These are phyloP conservation scores for Nezara viridula DNA, from an alignment of 2,888 invertebrate species.

Conservation along the genomic window DNA sequence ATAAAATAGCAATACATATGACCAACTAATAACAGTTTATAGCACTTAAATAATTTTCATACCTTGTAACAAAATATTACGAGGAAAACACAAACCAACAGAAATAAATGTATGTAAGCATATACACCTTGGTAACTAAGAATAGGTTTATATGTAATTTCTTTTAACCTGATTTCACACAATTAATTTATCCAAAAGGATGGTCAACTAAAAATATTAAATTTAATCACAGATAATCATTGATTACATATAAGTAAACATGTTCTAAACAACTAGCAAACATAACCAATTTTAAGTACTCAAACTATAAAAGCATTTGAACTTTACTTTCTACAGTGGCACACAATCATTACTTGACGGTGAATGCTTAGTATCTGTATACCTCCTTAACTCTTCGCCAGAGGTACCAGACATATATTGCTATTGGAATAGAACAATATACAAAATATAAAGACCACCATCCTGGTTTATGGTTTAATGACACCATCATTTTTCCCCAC, in stretches of 20 bases:
- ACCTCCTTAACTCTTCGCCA: constrained; percentile 79
- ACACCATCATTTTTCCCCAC: constrained; percentile 81
- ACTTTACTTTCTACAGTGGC: background rate
- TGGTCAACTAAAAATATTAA: background rate
- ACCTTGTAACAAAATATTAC: background rate
- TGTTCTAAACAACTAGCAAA: background rate
- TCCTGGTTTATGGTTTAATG: constrained; percentile 84
- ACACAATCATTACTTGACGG: background rate
- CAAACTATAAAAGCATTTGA: background rate
- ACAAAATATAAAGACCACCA: constrained; percentile 85
- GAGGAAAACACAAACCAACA: background rate
- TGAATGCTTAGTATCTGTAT: constrained; percentile 65
- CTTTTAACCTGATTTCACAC: background rate
- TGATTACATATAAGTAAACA: background rate
- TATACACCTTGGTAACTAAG: background rate
- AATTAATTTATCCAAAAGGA: too few species aligned
- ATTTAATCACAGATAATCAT: background rate
- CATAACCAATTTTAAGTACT: background rate
- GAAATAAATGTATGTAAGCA: background rate
- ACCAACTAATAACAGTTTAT: background rate
- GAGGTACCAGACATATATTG: constrained; percentile 79
- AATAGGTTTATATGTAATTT: background rate
- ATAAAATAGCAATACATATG: constrained; percentile 19
- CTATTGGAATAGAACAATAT: constrained; percentile 82
- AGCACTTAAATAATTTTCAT: background rate